A percentile compares a stretch with the other conserved stretches of the same genome.
Evolutionary conservation across 1,140 invertebrate species (phyloP).

Genomic region (Drosophila gunungcola): DNA sequence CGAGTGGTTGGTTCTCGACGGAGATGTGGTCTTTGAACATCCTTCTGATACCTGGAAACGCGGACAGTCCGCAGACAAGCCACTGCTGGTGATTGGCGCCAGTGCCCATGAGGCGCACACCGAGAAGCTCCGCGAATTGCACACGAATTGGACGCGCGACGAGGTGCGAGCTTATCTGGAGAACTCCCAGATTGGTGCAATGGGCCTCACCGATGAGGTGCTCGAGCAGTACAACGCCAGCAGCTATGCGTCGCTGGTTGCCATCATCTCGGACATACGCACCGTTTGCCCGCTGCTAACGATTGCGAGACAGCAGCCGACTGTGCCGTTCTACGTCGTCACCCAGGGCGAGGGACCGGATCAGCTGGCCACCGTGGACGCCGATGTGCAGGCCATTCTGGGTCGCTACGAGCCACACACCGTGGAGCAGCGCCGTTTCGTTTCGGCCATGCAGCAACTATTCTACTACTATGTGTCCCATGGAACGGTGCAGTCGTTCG

Average conservation of each 20-base stretch:
- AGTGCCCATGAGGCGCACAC: constrained; percentile 89
- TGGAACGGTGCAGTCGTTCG: constrained; percentile 87
- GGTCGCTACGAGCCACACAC: constrained; percentile 90
- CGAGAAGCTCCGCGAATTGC: constrained; percentile 86
- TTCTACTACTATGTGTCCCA: constrained; percentile 93
- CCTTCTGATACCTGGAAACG: constrained; percentile 87
- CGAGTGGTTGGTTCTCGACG: constrained; percentile 91
- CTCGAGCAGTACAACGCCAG: constrained; percentile 88
- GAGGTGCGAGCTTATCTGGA: constrained; percentile 88
- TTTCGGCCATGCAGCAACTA: constrained; percentile 91
- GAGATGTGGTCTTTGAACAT: constrained; percentile 88
- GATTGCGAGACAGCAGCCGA: constrained; percentile 86
- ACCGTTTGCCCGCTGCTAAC: constrained; percentile 91
- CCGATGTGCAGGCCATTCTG: constrained; percentile 91
- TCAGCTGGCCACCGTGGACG: constrained; percentile 87
- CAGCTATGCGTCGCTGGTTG: constrained; percentile 87
- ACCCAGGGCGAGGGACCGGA: constrained; percentile 87
- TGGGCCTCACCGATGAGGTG: constrained; percentile 87
- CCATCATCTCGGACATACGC: constrained; percentile 91
- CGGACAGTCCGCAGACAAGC: constrained; percentile 81
- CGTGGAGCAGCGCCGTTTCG: constrained; percentile 89
- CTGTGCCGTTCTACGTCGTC: constrained; percentile 90
- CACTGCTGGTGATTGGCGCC: constrained; percentile 89
- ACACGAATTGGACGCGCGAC: constrained; percentile 87
- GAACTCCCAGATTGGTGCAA: constrained; percentile 88